These are phyloP conservation scores for Norana najaformis DNA, from an alignment of 2,888 invertebrate genomes.

Conservation along the genomic window DNA sequence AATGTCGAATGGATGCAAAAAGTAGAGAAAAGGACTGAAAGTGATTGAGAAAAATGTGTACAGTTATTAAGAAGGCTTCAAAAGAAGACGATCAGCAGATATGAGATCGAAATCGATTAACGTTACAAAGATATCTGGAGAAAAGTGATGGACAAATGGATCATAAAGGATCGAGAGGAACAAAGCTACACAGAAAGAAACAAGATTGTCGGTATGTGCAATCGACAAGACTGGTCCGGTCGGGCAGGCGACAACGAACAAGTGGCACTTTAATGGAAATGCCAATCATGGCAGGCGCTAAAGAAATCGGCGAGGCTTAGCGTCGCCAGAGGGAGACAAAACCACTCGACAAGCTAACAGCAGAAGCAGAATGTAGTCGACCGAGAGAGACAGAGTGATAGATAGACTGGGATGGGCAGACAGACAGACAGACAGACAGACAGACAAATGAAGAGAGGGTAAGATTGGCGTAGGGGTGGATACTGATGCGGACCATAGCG, in stretches of 20 bases:
- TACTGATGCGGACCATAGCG: not conserved
- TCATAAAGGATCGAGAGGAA: not conserved
- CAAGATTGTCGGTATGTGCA: not conserved
- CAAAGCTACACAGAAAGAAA: not conserved
- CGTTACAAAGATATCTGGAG: not conserved
- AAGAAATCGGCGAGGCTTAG: conserved; percentile 15
- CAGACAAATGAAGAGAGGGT: not conserved
- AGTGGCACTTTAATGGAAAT: conserved; percentile 18
- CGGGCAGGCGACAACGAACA: conserved; percentile 16
- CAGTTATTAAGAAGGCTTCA: not conserved
- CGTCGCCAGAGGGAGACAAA: conserved; percentile 9
- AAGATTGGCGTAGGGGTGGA: not conserved
- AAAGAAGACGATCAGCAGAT: not conserved
- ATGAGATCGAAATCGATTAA: not conserved
- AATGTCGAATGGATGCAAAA: not conserved
- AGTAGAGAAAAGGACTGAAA: not conserved
- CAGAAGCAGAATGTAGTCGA: not conserved
- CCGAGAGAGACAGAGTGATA: not conserved
- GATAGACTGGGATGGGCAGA: not conserved
- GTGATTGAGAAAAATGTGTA: not conserved
- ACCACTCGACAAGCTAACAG: not conserved
- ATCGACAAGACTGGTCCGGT: not conserved
- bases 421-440: not conserved
- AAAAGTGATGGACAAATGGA: not conserved
- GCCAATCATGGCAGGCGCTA: conserved; percentile 17